phyloP scores from a whole-genome alignment of 2,113 vertebrate genomes.

The Grantiella picta region DNA sequence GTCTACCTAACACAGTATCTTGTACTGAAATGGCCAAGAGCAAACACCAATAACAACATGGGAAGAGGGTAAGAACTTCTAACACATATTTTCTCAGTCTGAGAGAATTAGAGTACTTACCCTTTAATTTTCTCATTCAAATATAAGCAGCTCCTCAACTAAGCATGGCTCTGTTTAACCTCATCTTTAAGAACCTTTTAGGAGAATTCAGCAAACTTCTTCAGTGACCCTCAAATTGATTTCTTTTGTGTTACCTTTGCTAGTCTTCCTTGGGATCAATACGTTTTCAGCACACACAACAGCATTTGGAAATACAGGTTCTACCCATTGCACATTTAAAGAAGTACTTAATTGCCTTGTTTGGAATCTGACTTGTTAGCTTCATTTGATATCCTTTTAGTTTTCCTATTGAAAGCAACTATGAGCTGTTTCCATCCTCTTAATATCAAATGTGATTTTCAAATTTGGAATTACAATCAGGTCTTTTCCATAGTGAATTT shows the following conservation, averaged over 20 bases:
- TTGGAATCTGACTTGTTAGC: background rate
- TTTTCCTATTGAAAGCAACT: background rate
- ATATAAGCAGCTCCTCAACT: background rate
- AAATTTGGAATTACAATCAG: background rate
- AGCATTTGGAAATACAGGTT: background rate
- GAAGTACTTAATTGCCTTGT: background rate
- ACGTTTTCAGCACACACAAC: background rate
- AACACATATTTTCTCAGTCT: background rate
- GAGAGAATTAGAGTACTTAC: too few species aligned
- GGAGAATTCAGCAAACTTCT: background rate
- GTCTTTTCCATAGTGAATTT: background rate
- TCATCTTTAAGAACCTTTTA: background rate
- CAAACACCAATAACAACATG: background rate
- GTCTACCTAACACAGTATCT: background rate
- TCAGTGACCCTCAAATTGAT: background rate
- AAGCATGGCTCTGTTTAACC: background rate
- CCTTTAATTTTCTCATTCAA: background rate
- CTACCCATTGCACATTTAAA: background rate
- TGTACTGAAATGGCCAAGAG: background rate
- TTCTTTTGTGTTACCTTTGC: background rate
- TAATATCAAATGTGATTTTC: background rate
- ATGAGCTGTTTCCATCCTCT: background rate
- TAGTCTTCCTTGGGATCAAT: background rate
- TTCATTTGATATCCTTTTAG: background rate
- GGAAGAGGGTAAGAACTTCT: background rate